These are phyloP conservation scores for Eilema caniola DNA, from an alignment of 2,888 invertebrate species.

Conservation along the genomic window DNA sequence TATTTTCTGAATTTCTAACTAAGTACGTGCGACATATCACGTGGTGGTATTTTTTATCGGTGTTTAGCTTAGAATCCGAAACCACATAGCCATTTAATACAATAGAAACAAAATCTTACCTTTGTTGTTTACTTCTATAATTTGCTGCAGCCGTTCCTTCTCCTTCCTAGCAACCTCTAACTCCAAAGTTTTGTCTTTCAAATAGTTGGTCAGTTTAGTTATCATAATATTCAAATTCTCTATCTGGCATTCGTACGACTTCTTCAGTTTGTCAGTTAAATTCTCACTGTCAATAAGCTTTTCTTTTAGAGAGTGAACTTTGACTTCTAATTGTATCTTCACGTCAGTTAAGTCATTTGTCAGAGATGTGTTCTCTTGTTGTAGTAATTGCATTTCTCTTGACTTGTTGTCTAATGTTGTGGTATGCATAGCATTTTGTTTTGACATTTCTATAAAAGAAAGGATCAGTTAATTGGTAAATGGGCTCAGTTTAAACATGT, in stretches of 20 bases:
- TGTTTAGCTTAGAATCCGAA: not conserved
- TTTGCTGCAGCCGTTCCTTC: slow-evolving; percentile 59
- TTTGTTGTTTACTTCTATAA: slow-evolving; percentile 58
- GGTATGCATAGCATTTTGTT: slow-evolving; percentile 55
- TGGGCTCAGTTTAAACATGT: too few relatives aligned
- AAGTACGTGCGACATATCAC: not conserved
- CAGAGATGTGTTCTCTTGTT: slow-evolving; percentile 65
- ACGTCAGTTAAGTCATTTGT: slow-evolving; percentile 65
- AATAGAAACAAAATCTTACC: slow-evolving; percentile 50
- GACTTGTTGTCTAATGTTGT: slow-evolving; percentile 55
- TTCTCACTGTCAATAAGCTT: slow-evolving; percentile 70
- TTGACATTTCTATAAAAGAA: slow-evolving; percentile 60
- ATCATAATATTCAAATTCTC: slow-evolving; percentile 72
- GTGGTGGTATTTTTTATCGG: not conserved
- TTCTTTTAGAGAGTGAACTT: slow-evolving; percentile 72
- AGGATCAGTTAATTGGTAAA: too few relatives aligned
- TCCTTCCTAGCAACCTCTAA: slow-evolving; percentile 63
- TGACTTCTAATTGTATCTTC: slow-evolving; percentile 68
- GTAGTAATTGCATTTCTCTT: slow-evolving; percentile 59
- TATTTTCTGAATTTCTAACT: too few relatives aligned
- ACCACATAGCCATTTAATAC: not conserved
- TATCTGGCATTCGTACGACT: slow-evolving; percentile 70
- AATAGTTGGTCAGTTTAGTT: slow-evolving; percentile 66
- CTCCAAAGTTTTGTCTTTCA: slow-evolving; percentile 71
- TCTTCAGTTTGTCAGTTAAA: slow-evolving; percentile 70